Conservation (phyloP, 1,140 invertebrate genomes). For the Musca domestica region DNA sequence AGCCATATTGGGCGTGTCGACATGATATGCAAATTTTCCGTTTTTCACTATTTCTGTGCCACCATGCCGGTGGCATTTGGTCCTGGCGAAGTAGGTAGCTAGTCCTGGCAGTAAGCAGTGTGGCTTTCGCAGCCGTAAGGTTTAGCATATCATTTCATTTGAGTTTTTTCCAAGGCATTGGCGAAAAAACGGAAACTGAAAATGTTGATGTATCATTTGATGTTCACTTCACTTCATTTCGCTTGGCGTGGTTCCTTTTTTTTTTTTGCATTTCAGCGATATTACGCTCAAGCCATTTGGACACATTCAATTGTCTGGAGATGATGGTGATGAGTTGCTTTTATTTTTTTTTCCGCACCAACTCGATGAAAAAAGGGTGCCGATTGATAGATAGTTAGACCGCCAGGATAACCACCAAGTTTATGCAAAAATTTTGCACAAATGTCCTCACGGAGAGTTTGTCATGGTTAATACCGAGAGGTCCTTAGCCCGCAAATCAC, state of each 20-base stretch:
- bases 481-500: too few species aligned
- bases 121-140: neutral
- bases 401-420: too few species aligned
- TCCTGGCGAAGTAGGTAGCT: too few species aligned
- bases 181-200: neutral
- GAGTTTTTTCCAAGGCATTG: neutral
- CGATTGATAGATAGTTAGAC: neutral
- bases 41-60: neutral
- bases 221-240: slow-evolving; percentile 8
- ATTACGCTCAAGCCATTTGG: slow-evolving; percentile 3
- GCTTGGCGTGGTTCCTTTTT: neutral
- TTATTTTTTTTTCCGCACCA: neutral
- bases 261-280: too few species aligned
- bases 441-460: too few species aligned
- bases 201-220: slow-evolving; percentile 20
- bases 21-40: slow-evolving; percentile 19
- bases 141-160: slow-evolving; percentile 14
- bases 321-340: slow-evolving; percentile 8
- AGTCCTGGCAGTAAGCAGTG: too few species aligned
- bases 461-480: too few species aligned
- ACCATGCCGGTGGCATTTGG: too few species aligned
- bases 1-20: slow-evolving; percentile 21
- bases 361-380: neutral
- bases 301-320: slow-evolving; percentile 14
- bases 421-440: too few species aligned